Conservation (phyloP, 2,888 invertebrate genomes). For the Frankliniella intonsa region DNA sequence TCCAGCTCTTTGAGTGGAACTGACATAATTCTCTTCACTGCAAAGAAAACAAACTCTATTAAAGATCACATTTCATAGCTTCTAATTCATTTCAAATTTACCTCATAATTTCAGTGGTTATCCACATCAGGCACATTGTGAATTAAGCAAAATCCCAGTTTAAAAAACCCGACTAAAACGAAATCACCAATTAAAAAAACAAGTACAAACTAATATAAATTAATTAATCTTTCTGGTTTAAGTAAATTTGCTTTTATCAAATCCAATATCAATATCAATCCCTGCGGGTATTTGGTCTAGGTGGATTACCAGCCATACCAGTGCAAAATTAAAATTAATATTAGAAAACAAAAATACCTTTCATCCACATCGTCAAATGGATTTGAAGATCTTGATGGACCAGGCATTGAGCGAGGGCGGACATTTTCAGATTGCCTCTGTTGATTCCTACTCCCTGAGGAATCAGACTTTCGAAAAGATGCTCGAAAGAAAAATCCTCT, state of each 20-base stretch:
- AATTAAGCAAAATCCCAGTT: not conserved
- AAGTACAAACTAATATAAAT: too few relatives aligned
- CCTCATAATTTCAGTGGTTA: too few relatives aligned
- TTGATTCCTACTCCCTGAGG: not conserved
- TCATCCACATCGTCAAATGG: not conserved
- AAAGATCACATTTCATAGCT: too few relatives aligned
- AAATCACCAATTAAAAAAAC: not conserved
- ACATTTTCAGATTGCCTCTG: not conserved
- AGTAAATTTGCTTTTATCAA: too few relatives aligned
- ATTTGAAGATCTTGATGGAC: not conserved
- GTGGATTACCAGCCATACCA: not conserved
- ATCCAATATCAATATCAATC: too few relatives aligned
- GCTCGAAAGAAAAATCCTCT: constrained; percentile 4
- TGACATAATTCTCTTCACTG: not conserved
- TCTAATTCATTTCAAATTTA: too few relatives aligned
- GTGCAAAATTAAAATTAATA: not conserved
- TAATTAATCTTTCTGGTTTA: too few relatives aligned
- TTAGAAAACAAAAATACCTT: not conserved
- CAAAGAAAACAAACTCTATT: not conserved
- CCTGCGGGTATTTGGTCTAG: too few relatives aligned
- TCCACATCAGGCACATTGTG: too few relatives aligned
- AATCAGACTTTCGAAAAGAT: not conserved
- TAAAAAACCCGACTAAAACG: not conserved
- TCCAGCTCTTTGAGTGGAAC: not conserved
- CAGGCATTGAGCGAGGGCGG: not conserved